Base-by-base conservation (phyloP, 2,113 vertebrate species). In the Daphoenositta chrysoptera region DNA sequence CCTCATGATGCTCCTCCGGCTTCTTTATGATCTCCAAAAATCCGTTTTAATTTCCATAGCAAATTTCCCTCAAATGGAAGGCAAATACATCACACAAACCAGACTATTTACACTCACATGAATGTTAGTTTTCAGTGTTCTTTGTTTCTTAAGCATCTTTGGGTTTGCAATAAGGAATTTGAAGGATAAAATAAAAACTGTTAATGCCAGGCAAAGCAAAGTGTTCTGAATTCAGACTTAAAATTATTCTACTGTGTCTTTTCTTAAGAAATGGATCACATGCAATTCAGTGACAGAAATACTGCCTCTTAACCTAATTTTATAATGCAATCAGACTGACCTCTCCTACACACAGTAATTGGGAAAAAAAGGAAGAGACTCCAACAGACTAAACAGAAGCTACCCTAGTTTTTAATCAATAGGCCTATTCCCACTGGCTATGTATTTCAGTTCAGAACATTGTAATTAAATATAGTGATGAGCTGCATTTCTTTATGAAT, bases 391-490 rank as follows among this genome's bases (percentile, higher is more conserved):
- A 93, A 98, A 96, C 63, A 93, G 72, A 93, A 89, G 54, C 72
- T 89, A 96, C 87, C 68, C 87, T 95, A 83, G 90, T 94, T 97
- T 96, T 97, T 96, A 97, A 95, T 97, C 96, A 97, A 97, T 94
- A 96, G 71, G 70, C 63, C n/a, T 91, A 97, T 96, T 94, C 82
- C 89, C 84, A 91, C 51, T 87, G 68, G 94, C 83, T 92, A 66
- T 89, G 77, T 93, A 93, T 94, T 96, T 94, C 66, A 66, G 72
- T 93, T 95, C 85, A 95, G 91, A 95, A 94, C 73, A 83, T 85
- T 93, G 90, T 96, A 97, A 95, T 97, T 97, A 94, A 94, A 87
- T 95, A 63, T 42, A 95, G 65, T 75, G 87, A 97, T 66, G 64
- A 96, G 50, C 72, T 80, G 77, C 16, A 78, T 88, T 95, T 96